These are phyloP conservation scores for Charina bottae DNA, from an alignment of 2,113 vertebrate genomes.

Conservation along the genomic window DNA sequence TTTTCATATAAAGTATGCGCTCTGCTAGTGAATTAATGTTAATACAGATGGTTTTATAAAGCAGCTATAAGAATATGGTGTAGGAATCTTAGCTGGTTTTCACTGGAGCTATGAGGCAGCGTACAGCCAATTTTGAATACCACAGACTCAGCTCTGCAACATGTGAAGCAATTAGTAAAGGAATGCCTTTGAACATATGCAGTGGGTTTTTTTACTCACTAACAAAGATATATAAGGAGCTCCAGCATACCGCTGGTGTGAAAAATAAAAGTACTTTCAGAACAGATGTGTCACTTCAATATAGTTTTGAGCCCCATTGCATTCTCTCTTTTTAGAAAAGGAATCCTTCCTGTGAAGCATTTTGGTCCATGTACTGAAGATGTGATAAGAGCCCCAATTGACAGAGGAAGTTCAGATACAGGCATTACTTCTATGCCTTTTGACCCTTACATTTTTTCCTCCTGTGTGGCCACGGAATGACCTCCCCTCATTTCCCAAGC, in stretches of 20 bases:
- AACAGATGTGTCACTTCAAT: background rate
- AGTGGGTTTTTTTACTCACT: background rate
- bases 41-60: background rate
- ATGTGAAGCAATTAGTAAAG: background rate
- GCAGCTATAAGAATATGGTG: background rate
- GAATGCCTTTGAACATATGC: background rate
- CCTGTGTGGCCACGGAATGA: background rate
- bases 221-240: background rate
- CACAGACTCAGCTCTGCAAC: background rate
- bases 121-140: background rate
- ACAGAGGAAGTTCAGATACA: background rate
- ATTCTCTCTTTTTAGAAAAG: background rate
- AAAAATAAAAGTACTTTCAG: background rate
- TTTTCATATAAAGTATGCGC: background rate
- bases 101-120: too few relatives aligned
- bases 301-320: background rate
- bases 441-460: conserved; percentile 1
- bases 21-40: background rate
- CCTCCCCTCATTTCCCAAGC: background rate
- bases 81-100: background rate
- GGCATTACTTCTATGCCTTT: background rate
- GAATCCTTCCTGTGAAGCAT: background rate
- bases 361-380: background rate
- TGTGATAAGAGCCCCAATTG: conserved; percentile 5
- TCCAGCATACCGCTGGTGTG: background rate